Conservation (phyloP, 2,113 vertebrate genomes). For the Aix galericulata region DNA sequence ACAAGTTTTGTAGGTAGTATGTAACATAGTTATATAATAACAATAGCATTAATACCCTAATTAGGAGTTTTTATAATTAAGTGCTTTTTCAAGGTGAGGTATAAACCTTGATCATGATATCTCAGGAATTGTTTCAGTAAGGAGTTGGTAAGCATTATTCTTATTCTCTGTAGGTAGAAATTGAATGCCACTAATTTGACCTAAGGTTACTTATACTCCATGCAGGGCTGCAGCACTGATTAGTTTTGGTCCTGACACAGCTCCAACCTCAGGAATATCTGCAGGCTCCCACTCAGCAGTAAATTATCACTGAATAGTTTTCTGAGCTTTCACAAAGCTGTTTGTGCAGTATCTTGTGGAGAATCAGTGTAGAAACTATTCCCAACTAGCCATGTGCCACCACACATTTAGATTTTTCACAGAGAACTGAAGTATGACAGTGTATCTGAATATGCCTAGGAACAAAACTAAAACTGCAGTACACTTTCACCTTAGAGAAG, state of each 20-base stretch:
- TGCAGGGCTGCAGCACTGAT: not conserved
- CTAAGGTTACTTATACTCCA: rapidly evolving
- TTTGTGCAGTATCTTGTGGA: not conserved
- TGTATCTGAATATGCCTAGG: not conserved
- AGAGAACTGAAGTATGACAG: not conserved
- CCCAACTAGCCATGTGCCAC: not conserved
- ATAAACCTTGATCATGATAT: not conserved
- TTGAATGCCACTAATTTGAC: not conserved
- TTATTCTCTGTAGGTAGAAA: not conserved
- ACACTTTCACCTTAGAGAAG: not conserved
- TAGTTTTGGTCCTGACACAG: not conserved
- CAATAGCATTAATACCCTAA: not conserved
- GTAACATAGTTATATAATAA: not conserved
- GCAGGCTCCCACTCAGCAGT: not conserved
- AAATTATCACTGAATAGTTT: not conserved
- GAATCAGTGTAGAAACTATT: not conserved
- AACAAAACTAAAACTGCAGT: not conserved
- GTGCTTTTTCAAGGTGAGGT: not conserved
- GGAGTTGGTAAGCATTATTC: not conserved
- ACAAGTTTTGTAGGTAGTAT: not conserved
- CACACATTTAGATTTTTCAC: rapidly evolving
- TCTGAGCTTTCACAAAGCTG: not conserved
- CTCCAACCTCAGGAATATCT: not conserved
- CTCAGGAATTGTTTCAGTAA: not conserved
- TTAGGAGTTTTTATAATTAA: not conserved